Evolutionary conservation across 2,888 invertebrate species (phyloP), one percentile per base, ranked within the genome.

Genomic region (Spisula subtruncata): DNA sequence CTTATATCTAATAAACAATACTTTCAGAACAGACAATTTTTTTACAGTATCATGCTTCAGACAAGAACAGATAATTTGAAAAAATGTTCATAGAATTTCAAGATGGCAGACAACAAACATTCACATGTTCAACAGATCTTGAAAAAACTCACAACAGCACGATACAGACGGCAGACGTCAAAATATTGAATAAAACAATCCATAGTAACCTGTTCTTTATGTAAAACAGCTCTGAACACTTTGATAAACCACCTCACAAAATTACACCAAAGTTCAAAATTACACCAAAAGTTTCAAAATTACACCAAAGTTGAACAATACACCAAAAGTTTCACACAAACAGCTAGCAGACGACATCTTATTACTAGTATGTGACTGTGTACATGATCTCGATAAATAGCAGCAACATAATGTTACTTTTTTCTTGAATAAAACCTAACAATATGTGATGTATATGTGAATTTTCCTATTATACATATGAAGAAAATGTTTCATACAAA

Each of bases 341-440:
- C 75, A 75, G n/a, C 35, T 32, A 75, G 35, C 75, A 75, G 75
- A 75, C 75, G 75, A 75, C 75, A 75, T 14, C 75, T 75, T 18
- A 75, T 18, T 18, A 56, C 4, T 4, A 56, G 14, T 29, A 75
- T 18, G 25, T 25, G 2, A 71, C 32, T 12, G 35, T 16, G 35
- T 75, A 35, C 75, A 75, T 35, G 75, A 75, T 75, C 75, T 75
- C 16, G 18, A 16, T 75, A 75, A 32, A 71, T 41, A 41, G 41
- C 32, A 75, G 32, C 35, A 35, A 35, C 75, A 75, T 18, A 71
- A 75, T 35, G 18, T 75, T 18, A 75, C 75, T 35, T 35, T 29
- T 8, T 75, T 35, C 35, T 32, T 75, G 75, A 75, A 75, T 75
- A 75, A 75, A 32, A 66, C n/a, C 60, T 25, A 25, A 14, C 16